Evolutionary conservation across 2,113 vertebrate species (phyloP).

Genomic region (Trogon melanurus): DNA sequence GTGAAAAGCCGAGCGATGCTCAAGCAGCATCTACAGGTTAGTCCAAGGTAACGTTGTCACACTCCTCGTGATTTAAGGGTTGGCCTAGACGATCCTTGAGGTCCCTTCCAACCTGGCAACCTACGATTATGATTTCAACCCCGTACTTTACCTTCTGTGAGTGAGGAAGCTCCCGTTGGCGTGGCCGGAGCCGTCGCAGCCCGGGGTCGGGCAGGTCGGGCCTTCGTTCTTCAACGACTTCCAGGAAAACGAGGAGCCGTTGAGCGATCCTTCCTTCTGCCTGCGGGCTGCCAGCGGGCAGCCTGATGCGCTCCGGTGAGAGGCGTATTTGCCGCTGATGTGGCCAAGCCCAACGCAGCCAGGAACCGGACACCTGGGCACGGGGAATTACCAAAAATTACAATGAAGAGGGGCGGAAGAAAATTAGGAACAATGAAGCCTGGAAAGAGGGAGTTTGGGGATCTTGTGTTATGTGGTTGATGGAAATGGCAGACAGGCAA

Average conservation of each 20-base stretch:
- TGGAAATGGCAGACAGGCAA: background rate
- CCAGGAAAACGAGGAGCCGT: conserved; percentile 93
- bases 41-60: fast-evolving
- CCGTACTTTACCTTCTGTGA: conserved; percentile 87
- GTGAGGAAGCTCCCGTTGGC: conserved; percentile 98
- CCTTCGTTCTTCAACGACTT: conserved; percentile 95
- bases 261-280: conserved; percentile 94
- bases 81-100: no score
- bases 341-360: conserved; percentile 97
- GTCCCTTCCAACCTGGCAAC: no score
- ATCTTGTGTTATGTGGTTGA: background rate
- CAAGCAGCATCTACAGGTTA: background rate
- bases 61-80: fast-evolving
- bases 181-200: conserved; percentile 94
- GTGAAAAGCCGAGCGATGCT: fast-evolving
- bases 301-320: conserved; percentile 96
- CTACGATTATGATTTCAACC: background rate
- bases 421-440: background rate
- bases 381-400: background rate
- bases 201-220: conserved; percentile 91
- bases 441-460: background rate
- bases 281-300: conserved; percentile 93
- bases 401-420: fast-evolving
- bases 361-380: conserved; percentile 90
- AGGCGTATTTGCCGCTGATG: conserved; percentile 97